Percentiles rank a stretch among this genome's conserved stretches.
phyloP scores from a whole-genome alignment of 37 sponge, comb jelly and placozoan species.

The Cliona cf. orientalis region DNA sequence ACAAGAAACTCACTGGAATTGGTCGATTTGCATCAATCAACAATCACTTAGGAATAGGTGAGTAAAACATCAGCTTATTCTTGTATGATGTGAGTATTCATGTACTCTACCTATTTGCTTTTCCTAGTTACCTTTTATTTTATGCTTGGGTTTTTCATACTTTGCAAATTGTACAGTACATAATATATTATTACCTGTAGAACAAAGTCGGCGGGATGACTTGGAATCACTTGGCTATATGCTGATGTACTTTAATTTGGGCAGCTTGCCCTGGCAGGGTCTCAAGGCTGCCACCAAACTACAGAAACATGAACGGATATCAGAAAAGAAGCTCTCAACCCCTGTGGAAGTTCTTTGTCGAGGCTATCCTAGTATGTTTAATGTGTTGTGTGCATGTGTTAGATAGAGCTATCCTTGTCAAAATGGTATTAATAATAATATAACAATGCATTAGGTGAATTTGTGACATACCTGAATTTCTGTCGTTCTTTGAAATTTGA shows the following conservation, averaged over 20 bases:
- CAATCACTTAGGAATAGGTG: slow-evolving; percentile 99
- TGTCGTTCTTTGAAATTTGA: slow-evolving; percentile 95
- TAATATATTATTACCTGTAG: slow-evolving; percentile 47
- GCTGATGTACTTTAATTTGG: slow-evolving; percentile 99
- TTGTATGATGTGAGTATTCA: too few species aligned
- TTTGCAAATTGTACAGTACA: background rate
- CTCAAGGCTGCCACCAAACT: slow-evolving; percentile 98
- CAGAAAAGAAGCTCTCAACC: slow-evolving; percentile 97
- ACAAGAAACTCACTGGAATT: slow-evolving; percentile 99
- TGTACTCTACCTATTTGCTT: background rate
- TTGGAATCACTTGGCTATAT: slow-evolving; percentile 98
- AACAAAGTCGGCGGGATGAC: slow-evolving; percentile 99
- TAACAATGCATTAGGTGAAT: slow-evolving; percentile 81
- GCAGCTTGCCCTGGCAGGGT: slow-evolving; percentile 98
- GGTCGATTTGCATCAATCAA: slow-evolving; percentile 98
- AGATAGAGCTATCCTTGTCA: background rate
- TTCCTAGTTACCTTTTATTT: background rate
- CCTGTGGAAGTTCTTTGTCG: slow-evolving; percentile 96
- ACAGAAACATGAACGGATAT: slow-evolving; percentile 98
- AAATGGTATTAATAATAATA: background rate
- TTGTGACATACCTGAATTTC: slow-evolving; percentile 96
- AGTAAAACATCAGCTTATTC: too few species aligned
- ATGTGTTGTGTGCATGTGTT: background rate
- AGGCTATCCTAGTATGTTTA: slow-evolving; percentile 89
- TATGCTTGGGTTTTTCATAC: background rate